These are phyloP conservation scores for Loripinus fragilis DNA, from an alignment of 2,888 invertebrate genomes.

Conservation along the genomic window DNA sequence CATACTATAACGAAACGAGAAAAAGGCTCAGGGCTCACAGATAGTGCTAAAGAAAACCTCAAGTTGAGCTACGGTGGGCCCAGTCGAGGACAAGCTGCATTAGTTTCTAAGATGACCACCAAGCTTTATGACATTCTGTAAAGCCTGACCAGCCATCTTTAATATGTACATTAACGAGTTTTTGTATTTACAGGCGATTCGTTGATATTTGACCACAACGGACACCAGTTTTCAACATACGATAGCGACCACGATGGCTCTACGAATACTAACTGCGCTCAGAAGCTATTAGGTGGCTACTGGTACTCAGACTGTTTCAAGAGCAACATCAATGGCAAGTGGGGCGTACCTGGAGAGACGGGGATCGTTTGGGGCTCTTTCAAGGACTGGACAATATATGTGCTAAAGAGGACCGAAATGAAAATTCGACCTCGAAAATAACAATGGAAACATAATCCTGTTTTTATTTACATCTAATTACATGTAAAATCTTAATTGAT, in stretches of 20 bases:
- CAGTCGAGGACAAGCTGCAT: too few relatives aligned
- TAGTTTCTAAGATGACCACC: too few relatives aligned
- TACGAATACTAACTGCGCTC: constrained; percentile 57
- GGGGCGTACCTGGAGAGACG: constrained; percentile 59
- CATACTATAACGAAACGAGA: too few relatives aligned
- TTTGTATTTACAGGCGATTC: constrained; percentile 53
- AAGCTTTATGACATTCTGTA: too few relatives aligned
- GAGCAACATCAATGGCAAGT: constrained; percentile 64
- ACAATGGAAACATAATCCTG: too few relatives aligned
- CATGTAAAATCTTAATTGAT: too few relatives aligned
- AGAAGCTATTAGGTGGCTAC: constrained; percentile 63
- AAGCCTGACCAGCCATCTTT: too few relatives aligned
- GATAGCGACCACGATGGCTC: constrained; percentile 61
- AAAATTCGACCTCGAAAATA: constrained; percentile 52
- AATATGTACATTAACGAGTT: too few relatives aligned
- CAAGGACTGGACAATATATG: constrained; percentile 62
- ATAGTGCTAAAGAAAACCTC: too few relatives aligned
- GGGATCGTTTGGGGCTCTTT: constrained; percentile 67
- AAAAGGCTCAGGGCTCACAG: too few relatives aligned
- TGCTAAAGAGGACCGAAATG: constrained; percentile 61
- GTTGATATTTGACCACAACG: constrained; percentile 63
- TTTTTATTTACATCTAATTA: too few relatives aligned
- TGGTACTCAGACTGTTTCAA: constrained; percentile 67
- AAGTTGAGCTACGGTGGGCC: too few relatives aligned
- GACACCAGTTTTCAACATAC: constrained; percentile 58